A percentile compares a stretch with the other conserved stretches of the same genome.
Conservation (phyloP, 2,888 invertebrate species). For the Calephelis perditalis region DNA sequence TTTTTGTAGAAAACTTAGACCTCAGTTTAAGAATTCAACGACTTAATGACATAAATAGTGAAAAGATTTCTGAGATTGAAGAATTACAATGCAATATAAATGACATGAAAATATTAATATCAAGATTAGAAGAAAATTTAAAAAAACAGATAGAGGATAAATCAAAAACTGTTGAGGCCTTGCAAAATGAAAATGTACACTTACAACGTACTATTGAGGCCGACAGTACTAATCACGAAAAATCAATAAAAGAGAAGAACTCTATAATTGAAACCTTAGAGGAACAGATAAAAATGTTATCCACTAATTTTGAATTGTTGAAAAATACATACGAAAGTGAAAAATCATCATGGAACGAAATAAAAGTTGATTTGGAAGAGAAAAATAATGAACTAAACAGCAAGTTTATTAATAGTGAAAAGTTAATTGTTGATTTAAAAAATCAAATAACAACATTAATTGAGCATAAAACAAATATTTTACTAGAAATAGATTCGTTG, state of each 20-base stretch:
- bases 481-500: constrained; percentile 22
- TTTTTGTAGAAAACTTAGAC: constrained; percentile 36
- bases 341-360: constrained; percentile 39
- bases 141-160: constrained; percentile 36
- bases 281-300: constrained; percentile 35
- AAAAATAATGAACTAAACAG: constrained; percentile 20
- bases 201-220: constrained; percentile 45
- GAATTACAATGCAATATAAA: constrained; percentile 32
- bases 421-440: not conserved
- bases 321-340: constrained; percentile 39
- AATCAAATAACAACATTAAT: constrained; percentile 5
- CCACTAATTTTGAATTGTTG: constrained; percentile 35
- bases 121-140: constrained; percentile 37
- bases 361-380: constrained; percentile 31
- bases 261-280: constrained; percentile 42
- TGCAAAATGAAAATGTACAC: constrained; percentile 46
- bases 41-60: constrained; percentile 30
- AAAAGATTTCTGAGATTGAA: constrained; percentile 34
- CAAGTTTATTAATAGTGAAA: constrained; percentile 19
- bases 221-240: constrained; percentile 43
- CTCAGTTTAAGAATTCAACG: constrained; percentile 32
- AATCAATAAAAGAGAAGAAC: constrained; percentile 44
- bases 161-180: constrained; percentile 34
- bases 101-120: constrained; percentile 33
- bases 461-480: constrained; percentile 22